phyloP scores from a whole-genome alignment of 2,888 invertebrate genomes.

The Melikaiella ostensackeni region DNA sequence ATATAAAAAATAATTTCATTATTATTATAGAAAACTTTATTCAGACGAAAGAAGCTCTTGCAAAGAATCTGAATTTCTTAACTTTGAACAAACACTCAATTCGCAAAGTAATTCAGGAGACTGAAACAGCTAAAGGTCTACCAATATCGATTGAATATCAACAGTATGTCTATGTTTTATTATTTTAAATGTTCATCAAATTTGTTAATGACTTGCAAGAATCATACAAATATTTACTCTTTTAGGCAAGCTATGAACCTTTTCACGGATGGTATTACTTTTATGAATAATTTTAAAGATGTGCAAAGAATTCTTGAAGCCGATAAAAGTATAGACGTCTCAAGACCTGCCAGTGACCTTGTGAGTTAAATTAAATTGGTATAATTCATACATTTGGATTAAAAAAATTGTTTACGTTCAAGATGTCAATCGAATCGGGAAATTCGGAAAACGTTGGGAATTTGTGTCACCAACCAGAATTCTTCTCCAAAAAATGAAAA shows the following conservation, averaged over 20 bases:
- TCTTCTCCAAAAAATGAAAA: no score
- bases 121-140: conserved; percentile 31
- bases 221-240: not conserved
- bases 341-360: not conserved
- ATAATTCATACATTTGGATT: no score
- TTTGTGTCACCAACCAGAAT: no score
- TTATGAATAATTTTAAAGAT: conserved; percentile 23
- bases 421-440: no score
- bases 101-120: conserved; percentile 28
- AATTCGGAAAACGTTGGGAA: no score
- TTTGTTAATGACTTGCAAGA: not conserved
- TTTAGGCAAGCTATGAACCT: conserved; percentile 26
- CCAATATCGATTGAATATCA: conserved; percentile 21
- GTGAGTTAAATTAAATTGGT: conserved; percentile 1
- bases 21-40: conserved; percentile 10
- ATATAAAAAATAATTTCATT: not conserved
- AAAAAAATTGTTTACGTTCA: no score
- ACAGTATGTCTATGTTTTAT: conserved; percentile 4
- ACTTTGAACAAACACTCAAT: conserved; percentile 26
- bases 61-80: conserved; percentile 20
- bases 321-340: conserved; percentile 26
- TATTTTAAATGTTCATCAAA: not conserved
- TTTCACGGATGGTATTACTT: conserved; percentile 9
- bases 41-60: conserved; percentile 6
- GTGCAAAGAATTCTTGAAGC: conserved; percentile 18